Evolutionary conservation across 2,888 invertebrate species (phyloP).

Genomic region (Eurois occulta): DNA sequence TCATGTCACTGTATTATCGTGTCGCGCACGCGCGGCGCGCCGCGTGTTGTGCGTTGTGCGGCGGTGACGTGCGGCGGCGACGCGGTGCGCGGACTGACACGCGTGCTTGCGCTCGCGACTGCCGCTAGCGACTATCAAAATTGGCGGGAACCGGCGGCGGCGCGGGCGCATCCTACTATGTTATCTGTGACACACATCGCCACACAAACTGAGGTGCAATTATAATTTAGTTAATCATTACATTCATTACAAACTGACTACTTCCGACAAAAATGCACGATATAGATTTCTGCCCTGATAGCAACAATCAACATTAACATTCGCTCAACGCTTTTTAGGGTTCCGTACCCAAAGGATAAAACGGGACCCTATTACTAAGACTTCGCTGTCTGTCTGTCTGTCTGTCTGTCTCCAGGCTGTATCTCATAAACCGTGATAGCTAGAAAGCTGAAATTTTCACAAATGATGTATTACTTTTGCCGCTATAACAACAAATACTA

Average conservation of each 20-base stretch:
- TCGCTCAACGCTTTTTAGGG: neutral
- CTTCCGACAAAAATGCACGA: neutral
- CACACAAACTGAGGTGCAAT: conserved; percentile 4
- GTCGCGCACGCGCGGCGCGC: conserved; percentile 23
- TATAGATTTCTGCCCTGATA: neutral
- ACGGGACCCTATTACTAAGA: too few species aligned
- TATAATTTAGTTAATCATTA: neutral
- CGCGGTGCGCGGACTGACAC: conserved; percentile 38
- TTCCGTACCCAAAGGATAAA: too few species aligned
- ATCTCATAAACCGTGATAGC: too few species aligned
- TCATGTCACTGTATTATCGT: conserved; percentile 60
- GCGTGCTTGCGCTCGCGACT: conserved; percentile 68
- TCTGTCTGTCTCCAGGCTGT: too few species aligned
- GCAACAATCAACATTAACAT: conserved; percentile 2
- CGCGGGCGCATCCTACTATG: conserved; percentile 38
- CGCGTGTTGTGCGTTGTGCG: conserved; percentile 14
- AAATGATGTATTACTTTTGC: too few species aligned
- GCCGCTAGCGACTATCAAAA: conserved; percentile 77
- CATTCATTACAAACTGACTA: neutral
- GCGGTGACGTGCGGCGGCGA: conserved; percentile 20
- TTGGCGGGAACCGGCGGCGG: conserved; percentile 72
- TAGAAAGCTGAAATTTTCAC: too few species aligned
- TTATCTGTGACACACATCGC: conserved; percentile 23
- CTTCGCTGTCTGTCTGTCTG: too few species aligned
- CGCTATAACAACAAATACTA: too few species aligned